Conservation (phyloP, 2,888 invertebrate genomes). For the Halictus quadricinctus region DNA sequence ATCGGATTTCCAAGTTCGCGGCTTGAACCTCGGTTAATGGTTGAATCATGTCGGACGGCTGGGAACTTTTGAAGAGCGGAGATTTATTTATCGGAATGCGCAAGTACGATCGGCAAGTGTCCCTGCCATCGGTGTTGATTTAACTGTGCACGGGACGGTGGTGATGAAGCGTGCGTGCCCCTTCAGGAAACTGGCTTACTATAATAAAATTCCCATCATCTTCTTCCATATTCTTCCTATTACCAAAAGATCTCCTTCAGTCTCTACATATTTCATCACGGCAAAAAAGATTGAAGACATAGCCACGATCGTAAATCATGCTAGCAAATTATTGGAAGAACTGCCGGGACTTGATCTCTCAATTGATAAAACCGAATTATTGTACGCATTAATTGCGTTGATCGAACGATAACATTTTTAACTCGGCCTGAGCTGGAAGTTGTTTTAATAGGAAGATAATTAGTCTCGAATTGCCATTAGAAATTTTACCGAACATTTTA, state of each 20-base stretch:
- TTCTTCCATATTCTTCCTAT: background rate
- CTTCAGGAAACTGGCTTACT: background rate
- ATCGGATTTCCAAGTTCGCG: background rate
- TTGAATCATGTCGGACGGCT: slow-evolving; percentile 42
- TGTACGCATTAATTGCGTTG: background rate
- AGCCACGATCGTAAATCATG: too few relatives aligned
- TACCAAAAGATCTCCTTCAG: background rate
- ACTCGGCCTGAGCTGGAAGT: background rate
- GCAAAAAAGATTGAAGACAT: too few relatives aligned
- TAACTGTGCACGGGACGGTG: slow-evolving; percentile 20
- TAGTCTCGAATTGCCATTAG: background rate
- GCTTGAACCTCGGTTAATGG: slow-evolving; percentile 49
- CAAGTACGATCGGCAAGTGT: slow-evolving; percentile 1
- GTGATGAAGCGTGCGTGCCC: background rate
- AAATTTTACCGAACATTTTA: background rate
- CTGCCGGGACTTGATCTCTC: background rate
- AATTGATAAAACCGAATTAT: background rate
- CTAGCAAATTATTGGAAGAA: too few relatives aligned
- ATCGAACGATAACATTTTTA: background rate
- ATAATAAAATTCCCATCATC: background rate
- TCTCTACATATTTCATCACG: background rate
- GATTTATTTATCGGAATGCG: slow-evolving; percentile 24
- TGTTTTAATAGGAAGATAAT: background rate
- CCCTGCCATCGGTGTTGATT: slow-evolving; percentile 21
- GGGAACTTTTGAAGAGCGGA: slow-evolving; percentile 11